Base-by-base conservation (phyloP, 2,113 vertebrate species). In the Psilopogon haemacephalus region DNA sequence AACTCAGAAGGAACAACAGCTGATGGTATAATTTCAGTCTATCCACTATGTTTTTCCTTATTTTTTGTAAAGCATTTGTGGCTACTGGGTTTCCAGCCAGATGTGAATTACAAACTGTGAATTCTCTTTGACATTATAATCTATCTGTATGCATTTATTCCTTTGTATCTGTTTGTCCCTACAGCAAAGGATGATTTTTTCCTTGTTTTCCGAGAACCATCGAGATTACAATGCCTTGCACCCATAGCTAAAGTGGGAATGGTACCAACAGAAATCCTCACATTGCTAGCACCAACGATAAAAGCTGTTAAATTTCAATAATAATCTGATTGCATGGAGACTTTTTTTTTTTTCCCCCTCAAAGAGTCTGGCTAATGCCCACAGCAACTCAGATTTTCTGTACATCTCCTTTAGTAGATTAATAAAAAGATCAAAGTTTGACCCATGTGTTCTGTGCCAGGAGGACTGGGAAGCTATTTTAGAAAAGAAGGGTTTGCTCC, bases 321-420 rank as follows among this genome's bases (percentile, higher is more conserved):
- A 86, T 58, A 84, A 86, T 33, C 72, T 19, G 2, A 59, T 77
- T 90, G 27, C n/a, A 86, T 1, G 1, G 54, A 81, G 58, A 12
- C 30, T 18, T 7, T 72, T 92, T 92, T 28, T 84, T 67, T 89
- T 19, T 44, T 44, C 16, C 71, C 74, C 60, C 71, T 78, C 60
- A 84, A 86, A 88, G 62, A 52, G 37, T 48, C 64, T 74, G 44
- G 35, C 20, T 70, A 84, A 88, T 32, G 69, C 85, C 76, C 60
- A 72, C 72, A 67, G 79, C 88, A 95, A 93, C 88, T 65, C 69
- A 93, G 92, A 94, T 94, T 88, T 94, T 90, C 75, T 65, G 42
- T 74, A 94, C 69, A 72, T 72, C 15, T 65, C 87, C 63, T 85
- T 88, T 48, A 91, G 72, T 19, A 84, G 85, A 91, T 90, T 89